Conservation (phyloP, 2,888 invertebrate genomes). For the Drosophila engyochracea region DNA sequence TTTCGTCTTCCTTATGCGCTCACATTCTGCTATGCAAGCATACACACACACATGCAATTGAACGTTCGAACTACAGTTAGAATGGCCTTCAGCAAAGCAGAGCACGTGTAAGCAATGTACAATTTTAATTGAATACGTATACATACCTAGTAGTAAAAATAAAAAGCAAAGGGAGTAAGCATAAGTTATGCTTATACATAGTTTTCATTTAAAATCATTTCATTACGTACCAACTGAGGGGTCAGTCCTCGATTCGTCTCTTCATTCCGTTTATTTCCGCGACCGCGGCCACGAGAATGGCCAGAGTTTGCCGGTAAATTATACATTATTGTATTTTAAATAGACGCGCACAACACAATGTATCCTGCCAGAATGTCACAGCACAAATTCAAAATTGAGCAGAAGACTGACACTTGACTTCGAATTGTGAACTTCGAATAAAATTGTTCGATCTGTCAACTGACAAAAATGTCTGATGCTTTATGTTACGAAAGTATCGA, state of each 20-base stretch:
- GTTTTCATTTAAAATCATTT: background rate
- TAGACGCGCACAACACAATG: background rate
- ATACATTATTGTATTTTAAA: conserved; percentile 30
- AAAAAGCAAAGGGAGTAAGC: background rate
- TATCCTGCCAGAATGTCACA: background rate
- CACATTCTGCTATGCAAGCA: background rate
- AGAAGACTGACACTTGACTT: background rate
- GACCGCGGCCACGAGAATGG: conserved; percentile 57
- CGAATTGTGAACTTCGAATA: background rate
- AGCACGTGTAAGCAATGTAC: background rate
- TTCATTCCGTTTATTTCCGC: conserved; percentile 35
- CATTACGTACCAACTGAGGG: conserved; percentile 40
- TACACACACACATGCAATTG: background rate
- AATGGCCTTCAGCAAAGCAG: too few species aligned
- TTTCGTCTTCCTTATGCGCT: background rate
- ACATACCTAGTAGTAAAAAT: background rate
- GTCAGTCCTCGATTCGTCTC: conserved; percentile 3
- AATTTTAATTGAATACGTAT: background rate
- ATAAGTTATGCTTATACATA: background rate
- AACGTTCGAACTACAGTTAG: background rate
- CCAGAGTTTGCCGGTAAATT: conserved; percentile 40
- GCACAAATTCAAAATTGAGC: background rate
- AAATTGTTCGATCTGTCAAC: background rate
- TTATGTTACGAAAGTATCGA: background rate
- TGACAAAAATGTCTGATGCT: background rate